Percentiles rank a stretch among this genome's conserved stretches.
These are phyloP conservation scores for Deroptyus accipitrinus DNA, from an alignment of 2,113 vertebrate genomes.

Conservation along the genomic window DNA sequence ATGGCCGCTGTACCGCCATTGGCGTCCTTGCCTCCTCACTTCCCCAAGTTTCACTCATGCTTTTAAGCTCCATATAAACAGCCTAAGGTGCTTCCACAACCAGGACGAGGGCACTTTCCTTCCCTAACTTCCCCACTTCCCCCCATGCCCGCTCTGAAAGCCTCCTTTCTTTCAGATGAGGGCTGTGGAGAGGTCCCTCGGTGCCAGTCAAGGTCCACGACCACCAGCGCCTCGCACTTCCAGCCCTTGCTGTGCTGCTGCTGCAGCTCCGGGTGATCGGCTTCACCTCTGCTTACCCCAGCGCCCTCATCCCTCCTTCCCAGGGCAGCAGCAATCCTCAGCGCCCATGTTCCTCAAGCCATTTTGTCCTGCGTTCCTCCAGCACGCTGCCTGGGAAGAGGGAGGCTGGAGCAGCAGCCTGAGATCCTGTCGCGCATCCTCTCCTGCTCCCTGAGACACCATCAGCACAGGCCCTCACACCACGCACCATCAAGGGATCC, in stretches of 20 bases:
- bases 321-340: neutral
- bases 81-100: neutral
- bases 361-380: neutral
- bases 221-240: neutral
- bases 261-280: rapidly evolving
- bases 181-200: neutral
- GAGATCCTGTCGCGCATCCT: rapidly evolving
- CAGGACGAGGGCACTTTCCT: neutral
- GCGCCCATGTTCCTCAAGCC: neutral
- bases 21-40: neutral
- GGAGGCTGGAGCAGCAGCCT: neutral
- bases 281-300: neutral
- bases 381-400: neutral
- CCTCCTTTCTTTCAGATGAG: neutral
- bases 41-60: neutral
- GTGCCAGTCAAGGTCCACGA: rapidly evolving
- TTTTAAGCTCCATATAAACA: neutral
- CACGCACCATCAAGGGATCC: neutral
- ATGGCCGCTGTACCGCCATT: rapidly evolving
- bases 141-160: neutral
- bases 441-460: neutral
- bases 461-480: neutral
- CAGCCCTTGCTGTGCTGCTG: rapidly evolving
- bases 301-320: neutral
- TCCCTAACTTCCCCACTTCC: neutral